Evolutionary conservation across 2,113 vertebrate genomes (phyloP).

Genomic region (Pituophis catenifer): DNA sequence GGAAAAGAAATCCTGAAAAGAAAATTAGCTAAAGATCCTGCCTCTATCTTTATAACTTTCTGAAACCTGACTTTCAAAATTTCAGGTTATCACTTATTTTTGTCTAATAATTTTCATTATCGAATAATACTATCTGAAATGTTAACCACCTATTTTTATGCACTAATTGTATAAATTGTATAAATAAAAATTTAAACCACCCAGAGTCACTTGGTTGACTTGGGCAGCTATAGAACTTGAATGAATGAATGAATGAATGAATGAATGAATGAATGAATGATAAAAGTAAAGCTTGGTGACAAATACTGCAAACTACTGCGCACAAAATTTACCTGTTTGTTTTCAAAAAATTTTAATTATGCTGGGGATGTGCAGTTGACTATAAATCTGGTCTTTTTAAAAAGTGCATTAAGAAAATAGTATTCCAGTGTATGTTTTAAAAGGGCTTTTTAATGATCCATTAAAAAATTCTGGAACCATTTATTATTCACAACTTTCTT

Average conservation of each 20-base stretch:
- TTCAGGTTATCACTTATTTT: background rate
- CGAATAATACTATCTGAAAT: slow-evolving; percentile 16
- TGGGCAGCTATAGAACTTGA: background rate
- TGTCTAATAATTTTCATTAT: background rate
- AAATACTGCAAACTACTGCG: background rate
- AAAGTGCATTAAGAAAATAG: background rate
- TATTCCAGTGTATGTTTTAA: background rate
- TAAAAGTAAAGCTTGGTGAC: background rate
- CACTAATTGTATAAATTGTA: background rate
- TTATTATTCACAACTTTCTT: background rate
- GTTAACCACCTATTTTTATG: background rate
- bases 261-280: too few relatives aligned
- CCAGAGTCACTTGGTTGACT: background rate
- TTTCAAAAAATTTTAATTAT: background rate
- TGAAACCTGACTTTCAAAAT: background rate
- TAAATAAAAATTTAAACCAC: background rate
- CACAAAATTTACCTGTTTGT: background rate
- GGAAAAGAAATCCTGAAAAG: background rate
- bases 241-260: too few relatives aligned
- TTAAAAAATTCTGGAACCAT: background rate
- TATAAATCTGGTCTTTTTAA: background rate
- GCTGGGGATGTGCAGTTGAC: background rate
- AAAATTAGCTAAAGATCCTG: background rate
- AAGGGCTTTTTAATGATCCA: background rate
- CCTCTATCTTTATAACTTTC: background rate